Base-by-base conservation (phyloP, 2,113 vertebrate genomes). In the Raja brachyura region DNA sequence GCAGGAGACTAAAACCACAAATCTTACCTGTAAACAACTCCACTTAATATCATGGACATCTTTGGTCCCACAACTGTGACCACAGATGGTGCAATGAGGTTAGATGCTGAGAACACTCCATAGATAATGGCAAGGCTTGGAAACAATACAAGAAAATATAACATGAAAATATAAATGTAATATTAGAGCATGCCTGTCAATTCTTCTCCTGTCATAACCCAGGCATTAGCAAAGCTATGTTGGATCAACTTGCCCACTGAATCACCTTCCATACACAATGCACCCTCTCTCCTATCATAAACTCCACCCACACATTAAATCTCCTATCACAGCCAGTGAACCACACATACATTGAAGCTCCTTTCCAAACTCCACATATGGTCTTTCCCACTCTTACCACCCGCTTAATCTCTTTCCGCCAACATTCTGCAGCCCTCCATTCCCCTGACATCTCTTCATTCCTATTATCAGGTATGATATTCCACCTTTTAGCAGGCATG, bases 61-160 rank as follows among this genome's bases (percentile, higher is more conserved):
- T 85, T 79, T 9, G 93, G 93, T 48, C 93, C 93, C 0, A 90
- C 28, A 31, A 93, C 31, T 20, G 93, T 61, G 0, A 93, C 93
- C 16, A 93, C 93, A 70, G 59, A 90, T n/a, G 93, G 93, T 10
- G 93, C 93, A 85, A 93, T 10, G 59, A 93, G 76, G 81, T 93
- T 93, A n/a, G 93, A 93, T 28, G 63, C 76, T 66, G 93, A 90
- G 68, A 93, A 93, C 28, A 93, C 93, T 79, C 93, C 93, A 93
- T 93, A 93, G 56, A 93, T 70, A 68, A 93, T 93, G 39, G 93
- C 75, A 33, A 93, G 93, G 39, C 93, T 93, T 63, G 76, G 16
- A 93, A 85, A 73, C 3, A 68, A 68, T 90, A 63, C 33, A 93
- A 76, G 28, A 16, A 63, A 63, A 1, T 88, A 14, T 66, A 61